A percentile compares a stretch with the other conserved stretches of the same genome.
These are phyloP conservation scores for Litocranius walleri DNA, from an alignment of 2,113 vertebrate species.

Conservation along the genomic window DNA sequence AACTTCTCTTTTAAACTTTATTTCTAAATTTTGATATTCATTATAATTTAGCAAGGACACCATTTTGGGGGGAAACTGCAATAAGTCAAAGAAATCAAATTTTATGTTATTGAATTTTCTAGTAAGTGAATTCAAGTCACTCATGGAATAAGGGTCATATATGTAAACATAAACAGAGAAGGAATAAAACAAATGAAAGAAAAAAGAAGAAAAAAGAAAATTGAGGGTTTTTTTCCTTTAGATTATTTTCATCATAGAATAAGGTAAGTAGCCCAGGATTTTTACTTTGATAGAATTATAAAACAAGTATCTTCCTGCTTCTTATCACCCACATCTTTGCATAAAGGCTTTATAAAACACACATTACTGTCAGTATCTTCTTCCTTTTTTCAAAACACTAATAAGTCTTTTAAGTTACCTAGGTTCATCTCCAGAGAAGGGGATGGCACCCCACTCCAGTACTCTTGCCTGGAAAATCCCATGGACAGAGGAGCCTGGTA, in stretches of 20 bases:
- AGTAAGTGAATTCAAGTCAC: background rate
- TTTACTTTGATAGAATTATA: background rate
- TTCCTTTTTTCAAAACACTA: background rate
- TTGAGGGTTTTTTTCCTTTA: background rate
- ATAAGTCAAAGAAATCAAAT: background rate
- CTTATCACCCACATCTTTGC: background rate
- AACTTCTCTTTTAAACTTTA: background rate
- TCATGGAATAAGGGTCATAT: background rate
- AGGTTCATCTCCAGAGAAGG: background rate
- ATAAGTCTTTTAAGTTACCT: background rate
- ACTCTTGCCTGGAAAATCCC: no score
- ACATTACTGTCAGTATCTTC: background rate
- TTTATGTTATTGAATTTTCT: background rate
- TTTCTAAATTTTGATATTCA: background rate
- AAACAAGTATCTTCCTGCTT: background rate
- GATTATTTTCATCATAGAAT: background rate
- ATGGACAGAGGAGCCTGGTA: no score
- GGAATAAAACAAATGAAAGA: background rate
- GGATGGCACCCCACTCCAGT: no score
- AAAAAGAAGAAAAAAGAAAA: background rate
- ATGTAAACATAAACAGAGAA: background rate
- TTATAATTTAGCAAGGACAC: background rate
- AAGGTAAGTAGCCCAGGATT: background rate
- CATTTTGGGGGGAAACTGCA: background rate
- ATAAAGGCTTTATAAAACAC: background rate